Base-by-base conservation (phyloP, 2,113 vertebrate genomes). In the Ageneiosus marmoratus region DNA sequence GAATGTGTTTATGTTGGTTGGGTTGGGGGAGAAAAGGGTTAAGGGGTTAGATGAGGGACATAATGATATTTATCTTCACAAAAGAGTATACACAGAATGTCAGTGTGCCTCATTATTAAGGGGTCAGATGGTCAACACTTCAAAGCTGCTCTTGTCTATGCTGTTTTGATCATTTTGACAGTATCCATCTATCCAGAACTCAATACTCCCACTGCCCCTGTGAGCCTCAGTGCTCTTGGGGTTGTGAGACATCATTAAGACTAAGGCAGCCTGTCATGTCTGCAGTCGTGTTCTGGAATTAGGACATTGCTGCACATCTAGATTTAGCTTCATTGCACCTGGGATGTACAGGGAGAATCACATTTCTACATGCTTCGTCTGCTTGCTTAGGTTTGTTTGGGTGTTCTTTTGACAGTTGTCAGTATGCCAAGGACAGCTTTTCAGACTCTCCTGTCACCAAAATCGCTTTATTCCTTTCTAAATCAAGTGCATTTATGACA, bases 211-310 rank as follows among this genome's bases (percentile, higher is more conserved):
- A 29, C 79, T 48, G 62, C 51, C 41, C 44, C 73, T 72, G 37
- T 37, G 34, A 10, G 53, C 60, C 72, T 50, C 56, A 32, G 48
- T 67, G 65, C 67, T 74, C 73, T 60, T 69, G 62, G 29, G 79
- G 79, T 81, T 81, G 60, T 20, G 72, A 83, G 79, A 85, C 82
- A 88, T 88, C 83, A 90, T 88, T 90, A 91, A 85, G 87, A 65
- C 76, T 77, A 83, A 69, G 62, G 83, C 67, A 32, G 56, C 69
- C 85, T 29, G 84, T 83, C 84, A 88, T 76, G 83, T 80, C 70
- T 84, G 55, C 51, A 55, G 79, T 58, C 44, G 10, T 60, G 65
- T 73, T 70, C 44, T 79, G 27, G 48, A 84, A 73, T 62, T 80
- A 80, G 77, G 46, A 81, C 37, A 55, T 58, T 44, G 20, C 50